Percentiles rank a stretch among this genome's conserved stretches.
phyloP scores from a whole-genome alignment of 2,888 invertebrate genomes.

The Cantharis rufa region DNA sequence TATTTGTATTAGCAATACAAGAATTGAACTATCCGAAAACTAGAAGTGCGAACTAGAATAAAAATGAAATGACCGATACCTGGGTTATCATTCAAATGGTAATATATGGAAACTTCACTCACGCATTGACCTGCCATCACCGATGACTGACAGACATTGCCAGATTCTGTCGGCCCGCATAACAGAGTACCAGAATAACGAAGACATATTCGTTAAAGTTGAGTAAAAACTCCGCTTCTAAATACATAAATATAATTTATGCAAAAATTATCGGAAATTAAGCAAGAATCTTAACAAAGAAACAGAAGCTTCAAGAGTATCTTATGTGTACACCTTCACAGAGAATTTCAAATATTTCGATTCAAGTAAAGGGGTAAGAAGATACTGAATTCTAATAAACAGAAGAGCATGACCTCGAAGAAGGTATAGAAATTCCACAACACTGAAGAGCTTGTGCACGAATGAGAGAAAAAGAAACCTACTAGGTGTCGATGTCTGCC shows the following conservation, averaged over 20 bases:
- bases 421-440: conserved; percentile 21
- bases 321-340: background rate
- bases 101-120: conserved; percentile 1
- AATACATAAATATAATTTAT: conserved; percentile 46
- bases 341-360: conserved; percentile 16
- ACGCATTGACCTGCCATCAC: conserved; percentile 18
- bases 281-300: conserved; percentile 47
- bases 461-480: background rate
- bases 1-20: background rate
- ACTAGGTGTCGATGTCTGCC: background rate
- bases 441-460: background rate
- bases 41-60: conserved; percentile 5
- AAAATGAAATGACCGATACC: conserved; percentile 12
- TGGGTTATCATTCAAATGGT: background rate
- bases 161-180: conserved; percentile 37
- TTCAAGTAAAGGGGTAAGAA: conserved; percentile 53
- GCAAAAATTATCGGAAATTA: conserved; percentile 54
- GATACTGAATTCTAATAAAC: conserved; percentile 50
- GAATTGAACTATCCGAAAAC: background rate
- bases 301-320: conserved; percentile 41
- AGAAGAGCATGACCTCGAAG: conserved; percentile 43
- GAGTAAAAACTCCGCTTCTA: conserved; percentile 2
- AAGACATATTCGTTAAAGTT: conserved; percentile 13
- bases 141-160: conserved; percentile 52
- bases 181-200: conserved; percentile 38